Base-by-base conservation (phyloP, 2,797 vertebrate genomes). In the Sebastes cheni region DNA sequence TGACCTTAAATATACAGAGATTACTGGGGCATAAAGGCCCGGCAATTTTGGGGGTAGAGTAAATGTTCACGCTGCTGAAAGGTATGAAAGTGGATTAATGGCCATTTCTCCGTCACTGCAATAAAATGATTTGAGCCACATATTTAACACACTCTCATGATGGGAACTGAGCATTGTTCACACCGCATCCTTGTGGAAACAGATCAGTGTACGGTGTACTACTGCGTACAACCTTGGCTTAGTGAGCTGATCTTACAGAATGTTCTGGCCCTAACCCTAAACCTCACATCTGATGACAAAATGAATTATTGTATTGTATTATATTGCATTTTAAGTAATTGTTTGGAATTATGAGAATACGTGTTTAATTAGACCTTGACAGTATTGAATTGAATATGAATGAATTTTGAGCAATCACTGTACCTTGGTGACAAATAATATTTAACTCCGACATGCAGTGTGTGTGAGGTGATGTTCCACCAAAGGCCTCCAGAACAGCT, bases 1-100 rank as follows among this genome's bases (percentile, higher is more conserved):
- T 91, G 79, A 91, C 86, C 85, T 85, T 86, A 91, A 90, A 93
- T 90, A 88, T 83, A 86, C 70, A 84, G 77, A 85, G 84, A 89
- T 90, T 86, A 92, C 73, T 81, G 75, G 29, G 50, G 84, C 82
- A 83, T 89, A 81, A 89, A 86, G 72, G 75, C 68, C 60, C 20
- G n/a, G 70, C 42, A 72, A 23, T 77, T 77, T 77, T 79, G 23
- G 39, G 56, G 67, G 5, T 30, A 12, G 69, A 62, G 79, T 59
- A 80, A 80, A 85, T 67, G 68, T 88, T 90, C 72, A 87, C 14
- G 76, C 80, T 74, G 11, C 74, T 91, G 75, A 89, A 89, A 89
- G 86, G 89, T 91, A 86, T 90, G 81, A 91, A 87, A 92, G 77
- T 88, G 90, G 91, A 93, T 93, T 88, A 92, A 86, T 88, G 82